phyloP scores from a whole-genome alignment of 2,113 vertebrate species.

The Microtus richardsoni region DNA sequence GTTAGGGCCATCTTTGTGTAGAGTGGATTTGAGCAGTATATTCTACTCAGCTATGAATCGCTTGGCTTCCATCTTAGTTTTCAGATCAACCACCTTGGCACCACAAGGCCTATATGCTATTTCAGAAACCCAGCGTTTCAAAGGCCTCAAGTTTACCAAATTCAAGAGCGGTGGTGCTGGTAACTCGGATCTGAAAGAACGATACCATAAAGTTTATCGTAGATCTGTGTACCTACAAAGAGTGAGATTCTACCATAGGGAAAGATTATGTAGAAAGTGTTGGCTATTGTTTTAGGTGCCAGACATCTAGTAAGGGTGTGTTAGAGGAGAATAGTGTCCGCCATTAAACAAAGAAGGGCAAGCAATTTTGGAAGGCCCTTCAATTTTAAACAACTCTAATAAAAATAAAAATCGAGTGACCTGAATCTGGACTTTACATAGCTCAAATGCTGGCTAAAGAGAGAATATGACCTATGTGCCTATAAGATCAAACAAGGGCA shows the following conservation, averaged over 20 bases:
- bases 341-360: not conserved
- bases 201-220: not conserved
- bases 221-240: not conserved
- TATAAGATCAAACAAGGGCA: conserved; percentile 31
- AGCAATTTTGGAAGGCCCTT: not conserved
- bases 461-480: not conserved
- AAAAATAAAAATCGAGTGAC: conserved; percentile 11
- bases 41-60: not conserved
- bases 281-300: not conserved
- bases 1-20: too few relatives aligned
- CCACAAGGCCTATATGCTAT: not conserved
- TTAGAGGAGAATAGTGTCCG: not conserved
- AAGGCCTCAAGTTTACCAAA: not conserved
- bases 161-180: not conserved
- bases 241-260: fast-evolving
- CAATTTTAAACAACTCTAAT: conserved; percentile 45
- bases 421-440: conserved; percentile 23
- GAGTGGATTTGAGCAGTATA: not conserved
- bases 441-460: conserved; percentile 23
- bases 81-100: not conserved
- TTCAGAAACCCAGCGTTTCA: not conserved
- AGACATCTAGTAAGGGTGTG: not conserved
- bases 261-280: not conserved
- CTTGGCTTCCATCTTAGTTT: not conserved
- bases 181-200: not conserved